A percentile compares a stretch with the other conserved stretches of the same genome.
phyloP scores from a whole-genome alignment of 1,140 invertebrate species.

The Schlechtendalia chinensis region DNA sequence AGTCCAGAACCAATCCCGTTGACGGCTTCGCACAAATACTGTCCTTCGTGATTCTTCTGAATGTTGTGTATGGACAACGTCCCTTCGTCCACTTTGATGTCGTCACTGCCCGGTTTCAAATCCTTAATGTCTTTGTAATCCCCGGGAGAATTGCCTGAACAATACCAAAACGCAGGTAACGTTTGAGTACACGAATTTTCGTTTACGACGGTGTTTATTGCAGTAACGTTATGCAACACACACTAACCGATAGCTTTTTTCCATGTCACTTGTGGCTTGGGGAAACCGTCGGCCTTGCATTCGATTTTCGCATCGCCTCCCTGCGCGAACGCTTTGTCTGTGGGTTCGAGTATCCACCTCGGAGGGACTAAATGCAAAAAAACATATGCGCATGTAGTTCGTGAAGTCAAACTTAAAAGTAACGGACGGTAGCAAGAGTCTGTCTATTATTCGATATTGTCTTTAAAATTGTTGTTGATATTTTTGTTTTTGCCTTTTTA shows the following conservation, averaged over 20 bases:
- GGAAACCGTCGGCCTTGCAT: conserved; percentile 94
- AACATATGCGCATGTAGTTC: conserved; percentile 7
- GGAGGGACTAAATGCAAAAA: conserved; percentile 76
- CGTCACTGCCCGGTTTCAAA: conserved; percentile 82
- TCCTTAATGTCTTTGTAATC: conserved; percentile 82
- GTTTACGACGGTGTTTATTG: not conserved
- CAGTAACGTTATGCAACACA: not conserved
- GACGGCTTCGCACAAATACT: conserved; percentile 92
- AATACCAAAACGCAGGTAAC: conserved; percentile 49
- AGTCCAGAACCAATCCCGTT: conserved; percentile 93
- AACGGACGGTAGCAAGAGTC: conserved; percentile 8
- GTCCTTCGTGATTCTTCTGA: conserved; percentile 88
- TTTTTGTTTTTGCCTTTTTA: too few relatives aligned
- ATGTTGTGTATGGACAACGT: conserved; percentile 84
- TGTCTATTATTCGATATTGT: not conserved
- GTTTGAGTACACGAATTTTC: too few relatives aligned
- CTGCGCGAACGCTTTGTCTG: conserved; percentile 92
- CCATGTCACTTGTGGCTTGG: conserved; percentile 89
- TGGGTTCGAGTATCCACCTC: conserved; percentile 93
- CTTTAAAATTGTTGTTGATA: too few relatives aligned
- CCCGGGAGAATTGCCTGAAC: conserved; percentile 77
- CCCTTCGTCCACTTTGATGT: conserved; percentile 87
- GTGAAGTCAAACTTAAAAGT: not conserved
- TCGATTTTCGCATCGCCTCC: conserved; percentile 88
- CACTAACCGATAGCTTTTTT: conserved; percentile 85